Percentiles rank a stretch among this genome's conserved stretches.
Evolutionary conservation across 2,888 invertebrate genomes (phyloP).

Genomic region (Stomorhina lunata): DNA sequence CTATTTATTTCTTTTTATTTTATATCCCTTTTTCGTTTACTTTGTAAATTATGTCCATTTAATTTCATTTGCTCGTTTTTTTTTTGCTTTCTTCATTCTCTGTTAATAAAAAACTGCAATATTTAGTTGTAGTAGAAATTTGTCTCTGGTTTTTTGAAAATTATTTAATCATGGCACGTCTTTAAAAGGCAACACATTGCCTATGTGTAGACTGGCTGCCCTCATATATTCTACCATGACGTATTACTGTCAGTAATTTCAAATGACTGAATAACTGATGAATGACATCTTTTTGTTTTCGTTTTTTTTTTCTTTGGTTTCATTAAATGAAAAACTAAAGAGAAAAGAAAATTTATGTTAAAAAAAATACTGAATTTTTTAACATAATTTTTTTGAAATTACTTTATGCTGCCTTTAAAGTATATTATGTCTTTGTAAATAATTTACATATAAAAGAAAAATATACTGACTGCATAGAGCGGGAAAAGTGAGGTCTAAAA

Average conservation of each 20-base stretch:
- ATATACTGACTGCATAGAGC: too few species aligned
- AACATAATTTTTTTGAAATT: slow-evolving; percentile 24
- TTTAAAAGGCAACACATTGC: slow-evolving; percentile 36
- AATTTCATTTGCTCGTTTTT: slow-evolving; percentile 22
- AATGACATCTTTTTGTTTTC: slow-evolving; percentile 40
- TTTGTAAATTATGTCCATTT: slow-evolving; percentile 30
- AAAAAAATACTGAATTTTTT: background rate
- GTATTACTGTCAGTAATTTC: slow-evolving; percentile 56
- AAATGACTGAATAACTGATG: slow-evolving; percentile 47
- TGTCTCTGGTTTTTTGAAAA: background rate
- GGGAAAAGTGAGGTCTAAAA: too few species aligned
- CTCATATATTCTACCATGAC: slow-evolving; percentile 52
- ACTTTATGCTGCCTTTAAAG: slow-evolving; percentile 15
- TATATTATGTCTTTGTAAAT: slow-evolving; percentile 13
- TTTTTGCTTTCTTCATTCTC: background rate
- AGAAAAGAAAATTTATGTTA: background rate
- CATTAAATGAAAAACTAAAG: background rate
- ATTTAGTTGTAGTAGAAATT: too few species aligned
- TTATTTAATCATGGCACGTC: slow-evolving; percentile 55
- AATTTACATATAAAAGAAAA: slow-evolving; percentile 5
- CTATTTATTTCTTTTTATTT: slow-evolving; percentile 1
- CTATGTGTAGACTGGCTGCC: slow-evolving; percentile 21
- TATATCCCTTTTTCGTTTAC: background rate
- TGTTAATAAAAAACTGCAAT: too few species aligned
- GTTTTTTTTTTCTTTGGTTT: background rate